Evolutionary conservation across 2,113 vertebrate species (phyloP).

Genomic region (Neolamprologus modestus): DNA sequence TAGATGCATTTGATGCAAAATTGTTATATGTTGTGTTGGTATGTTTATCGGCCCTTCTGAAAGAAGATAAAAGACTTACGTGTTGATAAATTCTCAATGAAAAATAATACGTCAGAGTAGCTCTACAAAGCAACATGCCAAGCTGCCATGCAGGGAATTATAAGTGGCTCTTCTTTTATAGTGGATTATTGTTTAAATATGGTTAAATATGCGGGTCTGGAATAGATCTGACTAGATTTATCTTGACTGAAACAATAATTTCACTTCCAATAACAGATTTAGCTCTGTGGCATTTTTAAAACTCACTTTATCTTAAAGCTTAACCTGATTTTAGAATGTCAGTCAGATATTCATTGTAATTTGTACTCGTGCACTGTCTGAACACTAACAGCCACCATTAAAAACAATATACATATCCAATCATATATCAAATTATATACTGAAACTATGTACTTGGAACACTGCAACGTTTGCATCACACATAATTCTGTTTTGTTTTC

Average conservation of each 20-base stretch:
- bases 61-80: not conserved
- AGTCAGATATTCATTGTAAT: not conserved
- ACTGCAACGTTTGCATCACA: not conserved
- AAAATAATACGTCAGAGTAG: not conserved
- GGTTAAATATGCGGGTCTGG: not conserved
- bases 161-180: not conserved
- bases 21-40: not conserved
- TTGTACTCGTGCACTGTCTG: not conserved
- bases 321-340: not conserved
- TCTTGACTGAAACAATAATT: not conserved
- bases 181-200: not conserved
- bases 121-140: not conserved
- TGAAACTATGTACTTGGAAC: not conserved
- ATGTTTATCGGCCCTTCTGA: slow-evolving; percentile 1
- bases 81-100: slow-evolving; percentile 5
- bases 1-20: not conserved
- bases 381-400: not conserved
- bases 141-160: not conserved
- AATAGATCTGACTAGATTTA: not conserved
- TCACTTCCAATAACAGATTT: not conserved
- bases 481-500: not conserved
- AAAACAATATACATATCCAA: not conserved
- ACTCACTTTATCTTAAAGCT: not conserved
- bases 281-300: not conserved
- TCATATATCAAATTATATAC: not conserved